phyloP scores from a whole-genome alignment of 2,888 invertebrate genomes.

The Cynaeus angustus region DNA sequence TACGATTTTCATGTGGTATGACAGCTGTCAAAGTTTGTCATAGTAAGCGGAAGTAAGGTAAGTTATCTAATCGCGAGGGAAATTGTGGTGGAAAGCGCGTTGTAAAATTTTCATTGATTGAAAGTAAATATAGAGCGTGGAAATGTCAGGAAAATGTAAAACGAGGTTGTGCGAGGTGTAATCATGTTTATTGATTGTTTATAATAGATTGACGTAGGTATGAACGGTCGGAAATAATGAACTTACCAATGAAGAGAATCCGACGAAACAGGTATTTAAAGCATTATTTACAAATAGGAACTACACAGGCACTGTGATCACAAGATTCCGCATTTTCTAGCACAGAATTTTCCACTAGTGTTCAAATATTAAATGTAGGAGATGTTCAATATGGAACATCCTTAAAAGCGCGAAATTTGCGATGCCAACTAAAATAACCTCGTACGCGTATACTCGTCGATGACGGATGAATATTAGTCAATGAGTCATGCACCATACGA shows the following conservation, averaged over 20 bases:
- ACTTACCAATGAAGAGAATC: slow-evolving; percentile 22
- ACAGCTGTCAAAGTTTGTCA: slow-evolving; percentile 13
- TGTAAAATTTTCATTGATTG: slow-evolving; percentile 20
- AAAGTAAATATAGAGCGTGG: slow-evolving; percentile 39
- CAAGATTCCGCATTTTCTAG: slow-evolving; percentile 31
- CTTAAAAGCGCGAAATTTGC: slow-evolving; percentile 47
- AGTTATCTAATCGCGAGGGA: slow-evolving; percentile 38
- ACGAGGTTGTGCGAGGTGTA: slow-evolving; percentile 6
- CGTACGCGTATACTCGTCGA: slow-evolving; percentile 48
- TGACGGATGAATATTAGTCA: slow-evolving; percentile 60
- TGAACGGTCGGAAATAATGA: not conserved
- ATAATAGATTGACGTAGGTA: not conserved
- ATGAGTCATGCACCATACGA: slow-evolving; percentile 59
- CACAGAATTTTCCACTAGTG: slow-evolving; percentile 31
- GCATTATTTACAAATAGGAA: slow-evolving; percentile 54
- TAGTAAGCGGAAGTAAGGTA: slow-evolving; percentile 26
- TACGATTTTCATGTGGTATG: not conserved
- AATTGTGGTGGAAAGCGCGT: slow-evolving; percentile 29
- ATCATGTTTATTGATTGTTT: slow-evolving; percentile 34
- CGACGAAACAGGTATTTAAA: slow-evolving; percentile 54
- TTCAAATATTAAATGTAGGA: slow-evolving; percentile 13
- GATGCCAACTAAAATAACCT: slow-evolving; percentile 48
- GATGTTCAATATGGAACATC: slow-evolving; percentile 48
- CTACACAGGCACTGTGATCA: slow-evolving; percentile 45
- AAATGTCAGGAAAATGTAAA: slow-evolving; percentile 44